Percentiles rank a stretch among this genome's conserved stretches.
phyloP scores from a whole-genome alignment of 2,888 invertebrate species.

The Idaea dimidiata region DNA sequence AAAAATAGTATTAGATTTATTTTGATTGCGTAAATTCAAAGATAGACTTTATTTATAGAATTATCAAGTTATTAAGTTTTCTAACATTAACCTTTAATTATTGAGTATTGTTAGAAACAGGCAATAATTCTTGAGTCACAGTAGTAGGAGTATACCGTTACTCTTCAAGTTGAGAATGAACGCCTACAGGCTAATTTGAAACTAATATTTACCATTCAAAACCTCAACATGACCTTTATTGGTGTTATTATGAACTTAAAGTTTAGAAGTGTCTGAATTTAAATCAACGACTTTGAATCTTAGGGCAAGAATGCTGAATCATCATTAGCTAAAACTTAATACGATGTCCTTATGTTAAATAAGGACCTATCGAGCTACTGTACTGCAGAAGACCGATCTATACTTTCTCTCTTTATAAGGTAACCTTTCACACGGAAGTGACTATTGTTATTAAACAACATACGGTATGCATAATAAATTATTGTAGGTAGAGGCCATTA shows the following conservation, averaged over 20 bases:
- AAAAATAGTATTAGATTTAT: too few species aligned
- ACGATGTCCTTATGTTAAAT: too few species aligned
- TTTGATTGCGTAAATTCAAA: too few species aligned
- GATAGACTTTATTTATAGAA: too few species aligned
- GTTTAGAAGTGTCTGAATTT: too few species aligned
- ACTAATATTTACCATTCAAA: background rate
- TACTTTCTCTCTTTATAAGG: conserved; percentile 29
- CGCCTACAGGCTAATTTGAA: background rate
- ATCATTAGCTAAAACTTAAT: background rate
- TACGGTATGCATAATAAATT: conserved; percentile 25
- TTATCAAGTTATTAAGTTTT: background rate
- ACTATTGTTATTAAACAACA: conserved; percentile 19
- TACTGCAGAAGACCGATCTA: too few species aligned
- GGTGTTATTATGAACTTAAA: background rate
- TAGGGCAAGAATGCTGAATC: too few species aligned
- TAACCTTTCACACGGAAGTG: conserved; percentile 23
- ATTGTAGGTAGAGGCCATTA: conserved; percentile 9
- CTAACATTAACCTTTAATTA: background rate
- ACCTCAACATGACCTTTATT: background rate
- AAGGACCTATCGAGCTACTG: background rate
- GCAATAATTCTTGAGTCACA: background rate
- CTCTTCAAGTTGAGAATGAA: background rate
- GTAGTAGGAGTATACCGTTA: background rate
- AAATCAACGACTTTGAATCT: too few species aligned
- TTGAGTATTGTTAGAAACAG: background rate